Base-by-base conservation (phyloP, 2,113 vertebrate species). In the Natator depressus region DNA sequence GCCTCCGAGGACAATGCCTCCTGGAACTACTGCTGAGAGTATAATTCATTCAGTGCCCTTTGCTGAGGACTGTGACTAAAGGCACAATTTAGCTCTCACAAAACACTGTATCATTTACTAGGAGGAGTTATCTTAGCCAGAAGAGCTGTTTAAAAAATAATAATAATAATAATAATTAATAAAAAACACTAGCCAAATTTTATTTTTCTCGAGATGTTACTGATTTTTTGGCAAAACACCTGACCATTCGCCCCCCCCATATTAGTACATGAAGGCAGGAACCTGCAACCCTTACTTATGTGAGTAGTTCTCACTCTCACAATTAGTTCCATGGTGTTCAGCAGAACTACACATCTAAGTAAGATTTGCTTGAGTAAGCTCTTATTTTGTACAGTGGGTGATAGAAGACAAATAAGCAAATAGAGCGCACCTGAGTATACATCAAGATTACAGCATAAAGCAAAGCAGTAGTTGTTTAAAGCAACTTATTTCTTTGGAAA, bases 401-500 rank as follows among this genome's bases (percentile, higher is more conserved):
- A 65, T 10, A 29, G 0, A 72, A 72, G 50, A n/a, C 6, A 84
- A 65, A 51, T 57, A 94, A 94, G 89, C 4, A 94, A 50, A 91
- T 72, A n/a, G 79, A 93, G 62, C 3, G 29, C 53, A 80, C 79
- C 53, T 3, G 91, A 93, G 6, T 1, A 2, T 62, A 53, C 27
- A 31, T 88, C 57, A 91, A 93, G 86, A 95, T 49, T 57, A 20
- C 19, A 35, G 57, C n/a, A 90, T 93, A 93, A 96, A 65, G 47
- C 94, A 97, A 97, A 96, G 53, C 47, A 94, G 22, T 69, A 79
- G 51, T 83, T 96, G 84, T 79, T 54, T 93, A 84, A 96, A 97
- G 86, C 54, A 81, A 88, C 62, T 94, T 95, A 53, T 86, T 96
- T 92, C 14, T 96, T 96, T 88, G 78, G 91, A 96, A 98, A 86